Evolutionary conservation across 2,888 invertebrate species (phyloP), one percentile per base, ranked within the genome.

Genomic region (Alloplasta piceator): DNA sequence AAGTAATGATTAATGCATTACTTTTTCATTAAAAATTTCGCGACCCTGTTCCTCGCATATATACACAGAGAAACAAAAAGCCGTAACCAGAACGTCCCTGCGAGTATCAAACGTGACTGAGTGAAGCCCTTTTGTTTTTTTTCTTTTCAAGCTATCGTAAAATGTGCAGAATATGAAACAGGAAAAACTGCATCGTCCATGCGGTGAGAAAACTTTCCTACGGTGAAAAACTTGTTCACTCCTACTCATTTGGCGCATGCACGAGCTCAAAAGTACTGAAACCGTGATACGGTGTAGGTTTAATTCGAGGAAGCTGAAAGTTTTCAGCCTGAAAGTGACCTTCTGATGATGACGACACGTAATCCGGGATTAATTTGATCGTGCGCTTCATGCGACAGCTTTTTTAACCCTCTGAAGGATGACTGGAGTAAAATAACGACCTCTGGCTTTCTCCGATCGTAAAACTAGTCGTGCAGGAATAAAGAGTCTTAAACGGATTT

Each of bases 171-270:
- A 9, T 55, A 10, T 36, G 9, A 9, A 9, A 14, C 10, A 41
- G 41, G 43, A 38, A 61, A 41, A 4, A 26, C 10, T 5, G 60
- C 36, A 39, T 41, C 50, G 48, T 9, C 14, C 12, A 9, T 5
- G 26, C 46, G 26, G 26, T 46, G 52, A 52, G 63, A 56, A 77
- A 77, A 77, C 41, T 71, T 67, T 50, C 39, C 10, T 10, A 36
- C 39, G 0, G 9, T 16, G 55, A 50, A 48, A 70, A 77, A 77
- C 58, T 77, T 77, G 70, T 55, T 36, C 26, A 61, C 4, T 39
- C 16, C 50, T 12, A 12, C 16, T 38, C 36, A 5, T 5, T 14
- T 14, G 16, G 5, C 5, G 5, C 36, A 5, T 6, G 16, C 6
- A 48, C 7, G 4, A 10, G n/a, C 58, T 12, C 6, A 39, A 41